Conservation (phyloP, 2,888 invertebrate species). For the Troilus luridus region DNA sequence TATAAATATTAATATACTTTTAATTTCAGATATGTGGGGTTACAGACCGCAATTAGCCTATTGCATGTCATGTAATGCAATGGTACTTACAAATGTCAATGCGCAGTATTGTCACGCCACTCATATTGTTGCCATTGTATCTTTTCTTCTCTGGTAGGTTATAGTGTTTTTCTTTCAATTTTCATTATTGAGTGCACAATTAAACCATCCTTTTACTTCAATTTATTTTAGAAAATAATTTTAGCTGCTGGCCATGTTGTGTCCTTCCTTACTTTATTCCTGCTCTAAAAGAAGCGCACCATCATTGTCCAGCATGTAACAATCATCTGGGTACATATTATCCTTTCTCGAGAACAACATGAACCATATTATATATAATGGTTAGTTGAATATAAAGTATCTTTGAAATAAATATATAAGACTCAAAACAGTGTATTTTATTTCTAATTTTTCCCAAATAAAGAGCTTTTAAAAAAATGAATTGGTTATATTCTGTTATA, state of each 20-base stretch:
- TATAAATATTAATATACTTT: neutral
- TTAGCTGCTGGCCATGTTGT: slow-evolving; percentile 56
- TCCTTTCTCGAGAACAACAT: slow-evolving; percentile 22
- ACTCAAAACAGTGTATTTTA: neutral
- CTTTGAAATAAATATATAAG: neutral
- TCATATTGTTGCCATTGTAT: slow-evolving; percentile 41
- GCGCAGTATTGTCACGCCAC: neutral
- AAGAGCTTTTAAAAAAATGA: too few species aligned
- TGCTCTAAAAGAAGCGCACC: slow-evolving; percentile 10
- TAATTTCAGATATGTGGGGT: slow-evolving; percentile 54
- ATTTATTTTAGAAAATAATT: slow-evolving; percentile 35
- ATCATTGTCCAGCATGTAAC: slow-evolving; percentile 54
- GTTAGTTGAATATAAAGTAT: neutral
- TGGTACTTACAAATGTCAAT: slow-evolving; percentile 28
- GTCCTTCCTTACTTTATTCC: slow-evolving; percentile 44
- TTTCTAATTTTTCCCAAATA: neutral
- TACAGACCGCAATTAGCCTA: slow-evolving; percentile 52
- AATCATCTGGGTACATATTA: slow-evolving; percentile 37
- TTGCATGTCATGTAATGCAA: slow-evolving; percentile 50
- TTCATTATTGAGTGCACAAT: neutral
- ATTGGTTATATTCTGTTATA: neutral
- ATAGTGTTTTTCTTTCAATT: neutral
- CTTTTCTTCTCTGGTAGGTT: slow-evolving; percentile 31
- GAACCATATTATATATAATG: neutral
- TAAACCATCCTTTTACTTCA: neutral